phyloP scores from a whole-genome alignment of 1,140 invertebrate genomes.

The Microplitis mediator region DNA sequence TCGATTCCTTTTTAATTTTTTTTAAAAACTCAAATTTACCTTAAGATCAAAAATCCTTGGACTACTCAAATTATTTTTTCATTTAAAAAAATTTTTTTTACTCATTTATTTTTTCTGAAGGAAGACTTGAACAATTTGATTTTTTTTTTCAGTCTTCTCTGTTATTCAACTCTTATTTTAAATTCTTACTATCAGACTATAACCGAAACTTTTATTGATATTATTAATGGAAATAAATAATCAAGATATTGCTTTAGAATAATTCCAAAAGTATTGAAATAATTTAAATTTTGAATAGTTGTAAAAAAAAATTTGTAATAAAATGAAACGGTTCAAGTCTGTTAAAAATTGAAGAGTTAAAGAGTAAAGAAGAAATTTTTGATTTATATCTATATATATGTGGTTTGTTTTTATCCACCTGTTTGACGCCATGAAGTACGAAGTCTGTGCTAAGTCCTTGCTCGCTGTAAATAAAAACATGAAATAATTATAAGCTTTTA shows the following conservation, averaged over 20 bases:
- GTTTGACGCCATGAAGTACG: slow-evolving; percentile 98
- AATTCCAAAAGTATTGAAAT: too few species aligned
- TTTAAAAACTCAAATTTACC: not conserved
- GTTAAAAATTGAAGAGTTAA: slow-evolving; percentile 10
- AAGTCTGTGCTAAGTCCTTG: slow-evolving; percentile 95
- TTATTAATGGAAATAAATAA: not conserved
- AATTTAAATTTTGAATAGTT: too few species aligned
- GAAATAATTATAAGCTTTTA: not conserved
- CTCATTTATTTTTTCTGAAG: not conserved
- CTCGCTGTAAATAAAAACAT: slow-evolving; percentile 71
- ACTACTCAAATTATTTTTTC: too few species aligned
- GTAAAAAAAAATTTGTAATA: too few species aligned
- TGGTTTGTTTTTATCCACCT: slow-evolving; percentile 66
- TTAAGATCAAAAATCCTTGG: not conserved
- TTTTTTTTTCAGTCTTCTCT: not conserved
- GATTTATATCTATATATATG: too few species aligned
- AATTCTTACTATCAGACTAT: not conserved
- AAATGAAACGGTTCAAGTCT: not conserved
- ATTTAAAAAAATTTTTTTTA: not conserved
- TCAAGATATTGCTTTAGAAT: not conserved
- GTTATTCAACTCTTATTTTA: not conserved
- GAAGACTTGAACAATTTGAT: not conserved
- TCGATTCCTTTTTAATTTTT: too few species aligned
- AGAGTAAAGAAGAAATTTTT: slow-evolving; percentile 1
- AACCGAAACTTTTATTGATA: not conserved